Evolutionary conservation across 2,113 vertebrate genomes (phyloP).

Genomic region (Ptychochromis oligacanthus): DNA sequence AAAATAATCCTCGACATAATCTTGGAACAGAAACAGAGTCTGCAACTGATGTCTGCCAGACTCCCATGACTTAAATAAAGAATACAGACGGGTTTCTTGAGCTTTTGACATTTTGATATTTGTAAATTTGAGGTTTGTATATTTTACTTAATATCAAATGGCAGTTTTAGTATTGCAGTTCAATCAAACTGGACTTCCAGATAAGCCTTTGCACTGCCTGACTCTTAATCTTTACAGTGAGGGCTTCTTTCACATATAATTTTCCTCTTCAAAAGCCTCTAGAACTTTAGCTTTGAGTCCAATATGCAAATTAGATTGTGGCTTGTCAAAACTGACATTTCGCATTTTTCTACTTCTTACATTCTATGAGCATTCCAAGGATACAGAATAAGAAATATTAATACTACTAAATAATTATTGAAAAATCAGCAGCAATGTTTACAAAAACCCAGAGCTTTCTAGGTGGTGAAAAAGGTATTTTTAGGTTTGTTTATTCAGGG

Average conservation of each 20-base stretch:
- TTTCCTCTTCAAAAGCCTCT: not conserved
- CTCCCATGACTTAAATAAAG: conserved; percentile 19
- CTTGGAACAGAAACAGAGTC: conserved; percentile 43
- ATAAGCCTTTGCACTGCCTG: conserved; percentile 8
- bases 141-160: conserved; percentile 41
- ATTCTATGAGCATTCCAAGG: not conserved
- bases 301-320: not conserved
- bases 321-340: conserved; percentile 1
- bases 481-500: not conserved
- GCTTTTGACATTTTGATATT: conserved; percentile 54
- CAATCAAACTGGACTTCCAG: conserved; percentile 23
- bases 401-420: not conserved
- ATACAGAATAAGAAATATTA: not conserved
- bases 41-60: conserved; percentile 41
- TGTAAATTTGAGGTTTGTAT: conserved; percentile 33
- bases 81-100: conserved; percentile 34
- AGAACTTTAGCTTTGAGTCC: not conserved
- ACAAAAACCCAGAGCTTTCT: not conserved
- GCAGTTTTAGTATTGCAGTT: conserved; percentile 24
- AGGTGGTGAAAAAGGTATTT: no score
- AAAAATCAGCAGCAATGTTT: not conserved
- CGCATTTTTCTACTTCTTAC: not conserved
- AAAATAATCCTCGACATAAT: conserved; percentile 56
- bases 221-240: not conserved
- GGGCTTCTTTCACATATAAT: conserved; percentile 8